Conservation (phyloP, 2,113 vertebrate genomes). For the Sapayoa aenigma region DNA sequence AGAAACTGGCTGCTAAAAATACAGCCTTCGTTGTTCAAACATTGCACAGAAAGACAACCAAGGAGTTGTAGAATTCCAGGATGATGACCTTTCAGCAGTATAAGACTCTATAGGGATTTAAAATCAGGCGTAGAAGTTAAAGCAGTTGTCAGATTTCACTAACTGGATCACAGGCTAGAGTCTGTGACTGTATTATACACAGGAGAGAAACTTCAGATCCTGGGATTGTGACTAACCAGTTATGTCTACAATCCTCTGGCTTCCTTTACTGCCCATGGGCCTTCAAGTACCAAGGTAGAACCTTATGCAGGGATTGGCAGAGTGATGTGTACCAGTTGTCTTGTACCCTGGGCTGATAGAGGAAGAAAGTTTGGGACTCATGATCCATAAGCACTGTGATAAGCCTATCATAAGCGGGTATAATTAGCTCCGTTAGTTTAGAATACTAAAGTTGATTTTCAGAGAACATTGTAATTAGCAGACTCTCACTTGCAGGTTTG, state of each 20-base stretch:
- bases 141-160: neutral
- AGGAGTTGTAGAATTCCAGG: neutral
- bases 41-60: neutral
- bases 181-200: neutral
- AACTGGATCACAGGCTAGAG: neutral
- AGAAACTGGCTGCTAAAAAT: neutral
- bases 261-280: neutral
- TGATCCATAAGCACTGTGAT: neutral
- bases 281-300: neutral
- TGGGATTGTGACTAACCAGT: neutral
- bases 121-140: neutral
- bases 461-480: neutral
- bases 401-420: neutral
- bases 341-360: neutral
- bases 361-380: neutral
- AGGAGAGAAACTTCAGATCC: neutral
- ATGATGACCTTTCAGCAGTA: neutral
- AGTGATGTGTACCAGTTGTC: accelerated
- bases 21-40: neutral
- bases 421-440: neutral
- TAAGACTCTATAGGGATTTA: neutral
- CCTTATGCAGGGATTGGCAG: neutral
- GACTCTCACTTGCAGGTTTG: neutral
- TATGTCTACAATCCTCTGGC: neutral
- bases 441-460: neutral